Conservation (phyloP, 2,113 vertebrate genomes). For the Lepus americanus region DNA sequence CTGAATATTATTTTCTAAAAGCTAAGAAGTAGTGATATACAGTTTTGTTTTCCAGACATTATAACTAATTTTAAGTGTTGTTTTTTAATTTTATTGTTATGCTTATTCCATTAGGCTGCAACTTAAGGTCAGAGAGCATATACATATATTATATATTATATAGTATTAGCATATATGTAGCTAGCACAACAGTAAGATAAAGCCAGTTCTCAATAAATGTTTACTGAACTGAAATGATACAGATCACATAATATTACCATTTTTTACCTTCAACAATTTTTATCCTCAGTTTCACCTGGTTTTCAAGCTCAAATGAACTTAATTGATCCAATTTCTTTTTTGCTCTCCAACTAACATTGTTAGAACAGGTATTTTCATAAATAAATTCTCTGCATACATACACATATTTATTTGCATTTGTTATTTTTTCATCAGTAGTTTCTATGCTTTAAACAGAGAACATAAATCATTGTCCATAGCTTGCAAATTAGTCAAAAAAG, state of each 20-base stretch:
- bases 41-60: not conserved
- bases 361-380: slow-evolving; percentile 7
- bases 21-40: not conserved
- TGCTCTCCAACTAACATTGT: not conserved
- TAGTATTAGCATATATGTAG: not conserved
- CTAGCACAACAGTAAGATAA: not conserved
- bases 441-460: not conserved
- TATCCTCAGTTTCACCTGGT: not conserved
- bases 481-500: slow-evolving; percentile 33
- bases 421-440: not conserved
- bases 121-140: not conserved
- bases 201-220: not conserved
- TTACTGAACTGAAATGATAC: slow-evolving; percentile 25
- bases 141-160: too few relatives aligned
- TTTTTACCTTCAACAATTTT: not conserved
- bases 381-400: not conserved
- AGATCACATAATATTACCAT: not conserved
- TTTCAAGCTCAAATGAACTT: slow-evolving; percentile 34
- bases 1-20: slow-evolving; percentile 17
- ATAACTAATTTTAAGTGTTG: not conserved
- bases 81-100: not conserved
- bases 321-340: slow-evolving; percentile 28
- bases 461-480: not conserved
- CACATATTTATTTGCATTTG: slow-evolving; percentile 2
- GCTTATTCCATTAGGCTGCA: not conserved